A percentile compares a stretch with the other conserved stretches of the same genome.
phyloP scores from a whole-genome alignment of 2,113 vertebrate genomes.

The Nipponia nippon region DNA sequence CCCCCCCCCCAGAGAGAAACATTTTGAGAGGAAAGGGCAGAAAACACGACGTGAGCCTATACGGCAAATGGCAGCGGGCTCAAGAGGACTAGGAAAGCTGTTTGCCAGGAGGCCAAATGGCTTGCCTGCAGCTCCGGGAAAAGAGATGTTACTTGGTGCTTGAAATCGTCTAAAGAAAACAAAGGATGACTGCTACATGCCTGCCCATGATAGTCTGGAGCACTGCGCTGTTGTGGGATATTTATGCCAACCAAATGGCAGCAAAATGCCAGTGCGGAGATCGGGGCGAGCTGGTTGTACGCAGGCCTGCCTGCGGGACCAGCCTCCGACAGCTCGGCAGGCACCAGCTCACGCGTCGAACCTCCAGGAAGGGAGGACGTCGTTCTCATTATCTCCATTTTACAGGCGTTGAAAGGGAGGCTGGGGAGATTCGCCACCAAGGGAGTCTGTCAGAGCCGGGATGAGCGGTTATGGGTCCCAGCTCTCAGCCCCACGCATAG shows the following conservation, averaged over 20 bases:
- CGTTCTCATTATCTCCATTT: neutral
- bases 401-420: neutral
- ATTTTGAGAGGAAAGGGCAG: neutral
- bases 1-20: neutral
- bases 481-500: neutral
- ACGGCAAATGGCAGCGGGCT: neutral
- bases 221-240: neutral
- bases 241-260: conserved; percentile 17
- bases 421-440: neutral
- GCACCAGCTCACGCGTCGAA: rapidly evolving
- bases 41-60: neutral
- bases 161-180: conserved; percentile 44
- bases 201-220: neutral
- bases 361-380: rapidly evolving
- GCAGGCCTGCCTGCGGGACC: neutral
- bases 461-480: neutral
- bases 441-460: neutral
- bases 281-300: neutral
- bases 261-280: neutral
- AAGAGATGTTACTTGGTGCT: conserved; percentile 13
- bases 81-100: neutral
- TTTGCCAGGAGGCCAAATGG: conserved; percentile 50
- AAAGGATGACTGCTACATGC: conserved; percentile 16
- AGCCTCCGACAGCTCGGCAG: rapidly evolving
- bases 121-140: conserved; percentile 7